Percentiles rank a stretch among this genome's conserved stretches.
Conservation (phyloP, 2,888 invertebrate species). For the Drosophila helvetica region DNA sequence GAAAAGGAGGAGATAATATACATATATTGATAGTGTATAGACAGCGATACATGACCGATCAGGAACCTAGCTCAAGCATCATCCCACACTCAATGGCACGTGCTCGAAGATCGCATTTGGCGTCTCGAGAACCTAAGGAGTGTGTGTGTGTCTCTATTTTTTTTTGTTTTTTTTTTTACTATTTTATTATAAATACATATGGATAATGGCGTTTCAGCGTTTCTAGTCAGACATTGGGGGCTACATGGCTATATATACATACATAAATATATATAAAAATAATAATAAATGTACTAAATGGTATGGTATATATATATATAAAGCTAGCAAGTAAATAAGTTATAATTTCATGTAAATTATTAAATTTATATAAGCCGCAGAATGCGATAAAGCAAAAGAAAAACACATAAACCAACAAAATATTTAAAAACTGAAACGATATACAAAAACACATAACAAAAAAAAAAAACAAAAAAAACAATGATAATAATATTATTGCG, state of each 20-base stretch:
- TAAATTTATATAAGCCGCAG: conserved; percentile 40
- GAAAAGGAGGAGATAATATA: conserved; percentile 18
- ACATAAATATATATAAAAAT: conserved; percentile 34
- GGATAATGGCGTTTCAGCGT: conserved; percentile 17
- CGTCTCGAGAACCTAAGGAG: conserved; percentile 3
- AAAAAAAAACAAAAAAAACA: conserved; percentile 26
- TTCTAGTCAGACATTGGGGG: background rate
- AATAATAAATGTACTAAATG: conserved; percentile 53
- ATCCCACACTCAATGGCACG: conserved; percentile 32
- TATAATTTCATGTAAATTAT: conserved; percentile 70
- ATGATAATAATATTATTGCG: conserved; percentile 50
- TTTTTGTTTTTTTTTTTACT: conserved; percentile 52
- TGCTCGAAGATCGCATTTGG: background rate
- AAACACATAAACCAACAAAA: conserved; percentile 17
- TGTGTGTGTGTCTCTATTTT: conserved; percentile 33
- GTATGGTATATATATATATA: conserved; percentile 42
- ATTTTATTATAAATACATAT: conserved; percentile 37
- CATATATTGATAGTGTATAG: conserved; percentile 9
- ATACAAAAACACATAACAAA: conserved; percentile 21
- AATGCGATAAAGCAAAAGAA: conserved; percentile 28
- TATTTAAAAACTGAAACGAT: conserved; percentile 24
- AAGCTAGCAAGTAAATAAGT: conserved; percentile 57
- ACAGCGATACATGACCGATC: conserved; percentile 51
- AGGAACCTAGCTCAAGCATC: conserved; percentile 75
- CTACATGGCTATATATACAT: conserved; percentile 40